These are phyloP conservation scores for Hipparchia semele DNA, from an alignment of 2,888 invertebrate species.

Conservation along the genomic window DNA sequence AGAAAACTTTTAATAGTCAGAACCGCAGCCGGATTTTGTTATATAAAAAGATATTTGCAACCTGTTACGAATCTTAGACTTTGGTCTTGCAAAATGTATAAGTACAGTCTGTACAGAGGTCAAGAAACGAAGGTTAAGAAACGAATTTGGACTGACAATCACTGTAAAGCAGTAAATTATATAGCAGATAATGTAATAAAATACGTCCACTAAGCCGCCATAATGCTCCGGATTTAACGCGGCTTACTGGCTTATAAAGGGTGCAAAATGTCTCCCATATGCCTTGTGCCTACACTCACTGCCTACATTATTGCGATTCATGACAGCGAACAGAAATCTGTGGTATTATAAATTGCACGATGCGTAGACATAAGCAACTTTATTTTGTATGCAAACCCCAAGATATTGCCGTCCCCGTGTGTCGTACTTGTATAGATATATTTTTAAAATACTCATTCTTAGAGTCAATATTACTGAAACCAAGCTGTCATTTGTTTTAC, in stretches of 20 bases:
- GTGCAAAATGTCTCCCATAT: constrained; percentile 56
- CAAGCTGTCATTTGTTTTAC: not conserved
- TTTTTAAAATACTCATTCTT: no score
- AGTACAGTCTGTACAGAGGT: no score
- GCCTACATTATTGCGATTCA: constrained; percentile 40
- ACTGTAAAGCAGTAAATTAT: constrained; percentile 59
- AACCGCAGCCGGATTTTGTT: no score
- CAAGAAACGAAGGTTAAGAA: not conserved
- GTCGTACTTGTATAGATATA: not conserved
- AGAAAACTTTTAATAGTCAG: no score
- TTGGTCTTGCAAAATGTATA: no score
- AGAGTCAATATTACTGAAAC: no score
- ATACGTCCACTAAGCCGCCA: constrained; percentile 68
- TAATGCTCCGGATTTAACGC: constrained; percentile 64
- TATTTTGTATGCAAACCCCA: constrained; percentile 1
- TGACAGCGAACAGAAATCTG: constrained; percentile 30
- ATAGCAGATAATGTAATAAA: constrained; percentile 75
- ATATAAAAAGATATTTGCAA: no score
- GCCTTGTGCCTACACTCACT: constrained; percentile 51
- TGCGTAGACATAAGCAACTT: not conserved
- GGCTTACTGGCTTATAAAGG: constrained; percentile 67
- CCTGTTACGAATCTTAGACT: no score
- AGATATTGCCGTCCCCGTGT: not conserved
- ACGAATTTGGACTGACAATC: constrained; percentile 41
- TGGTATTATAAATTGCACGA: constrained; percentile 12